Evolutionary conservation across 2,888 invertebrate genomes (phyloP).

Genomic region (Philopedon plagiatum): DNA sequence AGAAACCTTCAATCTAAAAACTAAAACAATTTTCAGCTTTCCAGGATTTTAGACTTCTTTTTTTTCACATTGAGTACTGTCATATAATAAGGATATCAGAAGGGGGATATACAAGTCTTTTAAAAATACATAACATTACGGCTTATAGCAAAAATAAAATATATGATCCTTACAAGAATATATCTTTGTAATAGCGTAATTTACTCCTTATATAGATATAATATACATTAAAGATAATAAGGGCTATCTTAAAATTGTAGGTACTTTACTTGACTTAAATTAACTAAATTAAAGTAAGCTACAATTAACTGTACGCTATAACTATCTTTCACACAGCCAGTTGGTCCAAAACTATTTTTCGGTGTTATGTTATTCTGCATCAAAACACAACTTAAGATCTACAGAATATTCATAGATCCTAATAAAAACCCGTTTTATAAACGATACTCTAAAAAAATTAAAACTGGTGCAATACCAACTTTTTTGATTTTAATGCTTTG

Average conservation of each 20-base stretch:
- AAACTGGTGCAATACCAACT: too few species aligned
- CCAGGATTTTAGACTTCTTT: too few species aligned
- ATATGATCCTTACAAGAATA: slow-evolving; percentile 28
- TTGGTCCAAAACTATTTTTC: slow-evolving; percentile 47
- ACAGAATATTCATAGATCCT: background rate
- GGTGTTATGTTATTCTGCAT: slow-evolving; percentile 26
- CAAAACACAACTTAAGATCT: slow-evolving; percentile 2
- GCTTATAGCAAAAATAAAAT: slow-evolving; percentile 37
- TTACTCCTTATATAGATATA: background rate
- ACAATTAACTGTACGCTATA: slow-evolving; percentile 38
- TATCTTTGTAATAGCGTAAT: slow-evolving; percentile 13
- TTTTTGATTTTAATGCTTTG: too few species aligned
- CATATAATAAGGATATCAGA: background rate
- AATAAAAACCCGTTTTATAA: too few species aligned
- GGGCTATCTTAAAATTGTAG: slow-evolving; percentile 12
- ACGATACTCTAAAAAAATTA: too few species aligned
- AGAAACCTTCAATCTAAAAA: too few species aligned
- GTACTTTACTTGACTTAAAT: slow-evolving; percentile 50
- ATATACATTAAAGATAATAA: slow-evolving; percentile 2
- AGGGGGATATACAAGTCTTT: background rate
- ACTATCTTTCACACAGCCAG: slow-evolving; percentile 51
- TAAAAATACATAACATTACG: background rate
- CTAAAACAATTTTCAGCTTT: too few species aligned
- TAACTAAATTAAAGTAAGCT: too few species aligned
- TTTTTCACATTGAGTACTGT: too few species aligned